Percentiles rank a stretch among this genome's conserved stretches.
phyloP scores from a whole-genome alignment of 2,113 vertebrate species.

The Lutjanus erythropterus region DNA sequence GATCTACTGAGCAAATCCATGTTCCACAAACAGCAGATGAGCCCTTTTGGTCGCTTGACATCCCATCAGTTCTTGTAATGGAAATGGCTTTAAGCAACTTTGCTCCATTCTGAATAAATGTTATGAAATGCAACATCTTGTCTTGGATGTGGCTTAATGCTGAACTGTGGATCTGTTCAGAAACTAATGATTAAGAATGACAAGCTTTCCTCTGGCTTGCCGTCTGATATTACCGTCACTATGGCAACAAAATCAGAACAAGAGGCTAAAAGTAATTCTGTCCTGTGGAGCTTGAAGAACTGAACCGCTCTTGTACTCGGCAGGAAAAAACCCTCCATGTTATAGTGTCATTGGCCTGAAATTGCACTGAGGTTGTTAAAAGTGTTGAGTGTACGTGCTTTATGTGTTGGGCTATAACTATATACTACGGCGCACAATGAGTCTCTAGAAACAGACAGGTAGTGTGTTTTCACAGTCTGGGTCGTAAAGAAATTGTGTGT shows the following conservation, averaged over 20 bases:
- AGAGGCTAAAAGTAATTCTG: neutral
- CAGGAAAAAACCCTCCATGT: slow-evolving; percentile 7
- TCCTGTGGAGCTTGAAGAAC: neutral
- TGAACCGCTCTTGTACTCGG: slow-evolving; percentile 30
- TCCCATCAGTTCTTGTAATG: no score
- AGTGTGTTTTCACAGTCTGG: slow-evolving; percentile 46
- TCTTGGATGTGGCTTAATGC: no score
- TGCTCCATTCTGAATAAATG: no score
- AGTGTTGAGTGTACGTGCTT: slow-evolving; percentile 27
- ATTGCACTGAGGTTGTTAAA: slow-evolving; percentile 45
- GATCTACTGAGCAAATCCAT: neutral
- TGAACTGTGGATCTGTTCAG: neutral
- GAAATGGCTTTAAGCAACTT: no score
- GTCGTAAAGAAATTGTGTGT: slow-evolving; percentile 43
- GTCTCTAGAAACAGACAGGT: slow-evolving; percentile 23
- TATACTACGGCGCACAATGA: slow-evolving; percentile 30
- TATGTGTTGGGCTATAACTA: slow-evolving; percentile 1
- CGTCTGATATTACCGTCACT: neutral
- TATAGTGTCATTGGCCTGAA: neutral
- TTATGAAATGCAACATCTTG: no score
- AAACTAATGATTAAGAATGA: neutral
- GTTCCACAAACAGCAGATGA: neutral
- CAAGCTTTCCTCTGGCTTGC: neutral
- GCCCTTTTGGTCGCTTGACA: neutral
- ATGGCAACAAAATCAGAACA: neutral